Conservation (phyloP, 1,140 invertebrate genomes). For the Sipha flava region DNA sequence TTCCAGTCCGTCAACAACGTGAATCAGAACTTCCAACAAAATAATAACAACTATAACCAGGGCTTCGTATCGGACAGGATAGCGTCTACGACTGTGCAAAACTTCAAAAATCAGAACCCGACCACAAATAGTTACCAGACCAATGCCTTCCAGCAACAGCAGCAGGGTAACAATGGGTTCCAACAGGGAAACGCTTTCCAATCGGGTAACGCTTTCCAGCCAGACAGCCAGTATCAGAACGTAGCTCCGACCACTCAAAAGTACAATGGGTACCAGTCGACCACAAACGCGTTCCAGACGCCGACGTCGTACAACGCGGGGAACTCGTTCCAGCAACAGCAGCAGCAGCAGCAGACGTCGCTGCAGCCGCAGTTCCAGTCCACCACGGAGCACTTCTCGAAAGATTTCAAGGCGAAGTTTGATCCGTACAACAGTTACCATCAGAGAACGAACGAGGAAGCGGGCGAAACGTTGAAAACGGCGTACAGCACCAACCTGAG, state of each 20-base stretch:
- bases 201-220: not conserved
- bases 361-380: not conserved
- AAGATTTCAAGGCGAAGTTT: conserved; percentile 33
- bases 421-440: conserved; percentile 34
- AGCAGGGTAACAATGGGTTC: not conserved
- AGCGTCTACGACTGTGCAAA: not conserved
- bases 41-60: not conserved
- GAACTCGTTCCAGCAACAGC: not conserved
- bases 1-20: not conserved
- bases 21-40: conserved; percentile 21
- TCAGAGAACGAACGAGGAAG: conserved; percentile 34
- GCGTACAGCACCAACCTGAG: conserved; percentile 39
- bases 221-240: not conserved
- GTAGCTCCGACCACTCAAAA: not conserved
- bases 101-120: conserved; percentile 38
- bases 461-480: conserved; percentile 39
- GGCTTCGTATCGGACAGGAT: not conserved
- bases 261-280: conserved; percentile 39
- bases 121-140: conserved; percentile 36
- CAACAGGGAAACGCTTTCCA: conserved; percentile 33
- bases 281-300: conserved; percentile 30
- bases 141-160: conserved; percentile 14
- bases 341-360: not conserved
- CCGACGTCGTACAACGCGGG: not conserved
- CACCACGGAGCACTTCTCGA: conserved; percentile 23